phyloP scores from a whole-genome alignment of 1,140 invertebrate species.

The Solen grandis region DNA sequence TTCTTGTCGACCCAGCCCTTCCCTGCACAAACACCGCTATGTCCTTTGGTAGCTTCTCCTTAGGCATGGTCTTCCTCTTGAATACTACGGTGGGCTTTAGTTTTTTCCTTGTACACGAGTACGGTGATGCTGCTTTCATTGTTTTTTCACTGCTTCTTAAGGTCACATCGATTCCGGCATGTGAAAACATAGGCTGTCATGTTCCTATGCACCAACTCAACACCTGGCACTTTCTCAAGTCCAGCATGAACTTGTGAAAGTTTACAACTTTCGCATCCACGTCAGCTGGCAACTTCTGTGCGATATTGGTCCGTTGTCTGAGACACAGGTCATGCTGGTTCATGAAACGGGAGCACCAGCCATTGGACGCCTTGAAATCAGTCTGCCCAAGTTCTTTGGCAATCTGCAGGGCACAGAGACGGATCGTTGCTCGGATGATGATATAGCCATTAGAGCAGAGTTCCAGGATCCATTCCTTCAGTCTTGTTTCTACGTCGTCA shows the following conservation, averaged over 20 bases:
- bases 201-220: not conserved
- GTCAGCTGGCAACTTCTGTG: conserved; percentile 19
- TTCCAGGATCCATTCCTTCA: not conserved
- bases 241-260: conserved; percentile 12
- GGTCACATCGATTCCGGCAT: not conserved
- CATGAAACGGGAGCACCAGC: conserved; percentile 13
- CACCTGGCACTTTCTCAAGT: not conserved
- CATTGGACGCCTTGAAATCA: conserved; percentile 11
- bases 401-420: not conserved
- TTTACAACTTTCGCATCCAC: conserved; percentile 8
- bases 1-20: conserved; percentile 66
- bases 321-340: conserved; percentile 2
- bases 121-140: not conserved
- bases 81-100: conserved; percentile 72
- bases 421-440: not conserved
- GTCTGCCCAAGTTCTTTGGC: not conserved
- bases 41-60: conserved; percentile 46
- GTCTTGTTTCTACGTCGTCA: not conserved
- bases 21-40: conserved; percentile 30
- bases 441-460: not conserved
- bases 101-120: conserved; percentile 57
- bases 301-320: not conserved
- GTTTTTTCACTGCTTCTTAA: not conserved
- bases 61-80: conserved; percentile 62
- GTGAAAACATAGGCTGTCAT: not conserved